A percentile compares a stretch with the other conserved stretches of the same genome.
Conservation (phyloP, 2,113 vertebrate genomes). For the Ptilonorhynchus violaceus region DNA sequence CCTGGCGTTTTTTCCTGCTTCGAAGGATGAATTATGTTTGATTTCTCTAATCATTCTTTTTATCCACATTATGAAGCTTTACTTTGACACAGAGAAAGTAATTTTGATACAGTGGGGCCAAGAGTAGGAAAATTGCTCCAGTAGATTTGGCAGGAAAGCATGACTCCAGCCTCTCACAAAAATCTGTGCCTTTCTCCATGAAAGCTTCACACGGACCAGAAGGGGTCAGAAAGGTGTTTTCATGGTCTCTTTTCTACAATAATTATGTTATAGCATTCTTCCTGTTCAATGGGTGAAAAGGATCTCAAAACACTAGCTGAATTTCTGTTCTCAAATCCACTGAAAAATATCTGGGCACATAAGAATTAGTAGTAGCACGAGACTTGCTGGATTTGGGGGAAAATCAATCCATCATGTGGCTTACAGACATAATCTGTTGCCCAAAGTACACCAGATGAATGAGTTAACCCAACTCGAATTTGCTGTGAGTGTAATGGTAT, state of each 20-base stretch:
- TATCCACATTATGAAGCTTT: neutral
- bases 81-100: neutral
- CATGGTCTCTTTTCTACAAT: neutral
- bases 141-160: neutral
- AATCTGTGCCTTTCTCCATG: neutral
- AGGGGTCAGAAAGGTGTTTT: neutral
- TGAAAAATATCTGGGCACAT: neutral
- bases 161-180: neutral
- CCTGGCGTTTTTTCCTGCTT: neutral
- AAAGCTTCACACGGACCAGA: neutral
- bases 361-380: neutral
- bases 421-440: neutral
- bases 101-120: neutral
- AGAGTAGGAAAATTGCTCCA: neutral
- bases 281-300: neutral
- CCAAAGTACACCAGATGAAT: accelerated
- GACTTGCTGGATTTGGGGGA: neutral
- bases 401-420: neutral
- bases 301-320: neutral
- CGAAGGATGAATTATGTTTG: neutral
- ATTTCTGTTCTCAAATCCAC: neutral
- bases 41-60: neutral
- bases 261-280: neutral
- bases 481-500: neutral
- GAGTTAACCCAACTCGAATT: neutral